phyloP scores from a whole-genome alignment of 64 coral and sea anemone genomes.

The Astreopora myriophthalma region DNA sequence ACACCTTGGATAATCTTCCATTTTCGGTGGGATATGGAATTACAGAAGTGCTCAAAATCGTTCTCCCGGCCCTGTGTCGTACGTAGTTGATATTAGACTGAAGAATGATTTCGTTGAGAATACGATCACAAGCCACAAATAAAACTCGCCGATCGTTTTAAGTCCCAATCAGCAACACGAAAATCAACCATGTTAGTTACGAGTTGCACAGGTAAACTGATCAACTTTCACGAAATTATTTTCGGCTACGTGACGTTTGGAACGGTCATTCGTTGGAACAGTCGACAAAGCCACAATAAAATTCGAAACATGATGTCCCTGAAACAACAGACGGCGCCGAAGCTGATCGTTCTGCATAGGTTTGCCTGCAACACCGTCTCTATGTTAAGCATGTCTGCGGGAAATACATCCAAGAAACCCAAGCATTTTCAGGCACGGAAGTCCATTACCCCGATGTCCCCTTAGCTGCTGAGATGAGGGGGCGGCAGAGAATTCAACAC shows the following conservation, averaged over 20 bases:
- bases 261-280: neutral
- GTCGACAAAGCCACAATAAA: neutral
- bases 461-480: neutral
- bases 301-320: neutral
- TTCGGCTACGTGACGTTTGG: constrained; percentile 21
- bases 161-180: constrained; percentile 19
- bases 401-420: neutral
- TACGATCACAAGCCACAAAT: constrained; percentile 30
- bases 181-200: neutral
- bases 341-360: neutral
- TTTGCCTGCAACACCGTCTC: neutral
- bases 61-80: neutral
- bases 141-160: constrained; percentile 22
- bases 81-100: constrained; percentile 32
- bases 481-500: constrained; percentile 25
- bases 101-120: constrained; percentile 22
- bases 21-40: constrained; percentile 27
- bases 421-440: neutral
- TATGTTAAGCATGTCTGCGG: neutral
- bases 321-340: neutral
- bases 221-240: constrained; percentile 23
- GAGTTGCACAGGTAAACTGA: neutral
- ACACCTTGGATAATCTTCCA: constrained; percentile 7
- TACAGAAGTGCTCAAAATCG: neutral
- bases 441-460: neutral